These are phyloP conservation scores for Pseudopleuronectes americanus DNA, from an alignment of 2,797 vertebrate genomes.

Conservation along the genomic window DNA sequence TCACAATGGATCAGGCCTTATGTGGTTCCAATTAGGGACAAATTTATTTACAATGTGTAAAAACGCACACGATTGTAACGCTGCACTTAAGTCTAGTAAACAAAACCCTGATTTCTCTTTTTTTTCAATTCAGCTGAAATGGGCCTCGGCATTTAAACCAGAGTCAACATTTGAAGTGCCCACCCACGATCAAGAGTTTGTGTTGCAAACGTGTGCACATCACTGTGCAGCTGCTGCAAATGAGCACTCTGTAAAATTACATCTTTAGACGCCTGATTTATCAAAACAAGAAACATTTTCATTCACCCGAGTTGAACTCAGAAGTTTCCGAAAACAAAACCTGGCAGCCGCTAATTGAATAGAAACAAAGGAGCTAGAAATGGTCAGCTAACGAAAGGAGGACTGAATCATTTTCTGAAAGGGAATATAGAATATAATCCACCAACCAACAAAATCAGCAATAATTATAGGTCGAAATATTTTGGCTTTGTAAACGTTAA, in stretches of 20 bases:
- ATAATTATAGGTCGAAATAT: conserved; percentile 27
- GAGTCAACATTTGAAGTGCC: conserved; percentile 29
- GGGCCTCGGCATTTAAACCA: conserved; percentile 14
- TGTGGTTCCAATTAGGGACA: conserved; percentile 60
- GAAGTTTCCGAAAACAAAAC: not conserved
- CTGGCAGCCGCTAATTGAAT: not conserved
- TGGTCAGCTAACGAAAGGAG: not conserved
- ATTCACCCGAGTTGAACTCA: not conserved
- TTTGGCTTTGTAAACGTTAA: conserved; percentile 24
- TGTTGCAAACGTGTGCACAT: not conserved
- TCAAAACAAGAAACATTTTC: not conserved
- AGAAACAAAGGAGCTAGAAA: not conserved
- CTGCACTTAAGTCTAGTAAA: conserved; percentile 26
- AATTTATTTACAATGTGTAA: conserved; percentile 45
- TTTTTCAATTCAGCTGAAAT: conserved; percentile 17
- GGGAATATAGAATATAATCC: conserved; percentile 2
- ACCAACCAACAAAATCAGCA: conserved; percentile 3
- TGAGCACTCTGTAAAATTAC: conserved; percentile 6
- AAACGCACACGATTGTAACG: conserved; percentile 35
- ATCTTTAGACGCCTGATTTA: not conserved
- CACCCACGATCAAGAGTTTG: conserved; percentile 23
- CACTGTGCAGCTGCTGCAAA: not conserved
- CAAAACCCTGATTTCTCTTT: conserved; percentile 19
- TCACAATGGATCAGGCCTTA: conserved; percentile 61
- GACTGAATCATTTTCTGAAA: not conserved